Evolutionary conservation across 2,113 vertebrate species (phyloP), one percentile per base, ranked within the genome.

Genomic region (Macquaria ambigua): DNA sequence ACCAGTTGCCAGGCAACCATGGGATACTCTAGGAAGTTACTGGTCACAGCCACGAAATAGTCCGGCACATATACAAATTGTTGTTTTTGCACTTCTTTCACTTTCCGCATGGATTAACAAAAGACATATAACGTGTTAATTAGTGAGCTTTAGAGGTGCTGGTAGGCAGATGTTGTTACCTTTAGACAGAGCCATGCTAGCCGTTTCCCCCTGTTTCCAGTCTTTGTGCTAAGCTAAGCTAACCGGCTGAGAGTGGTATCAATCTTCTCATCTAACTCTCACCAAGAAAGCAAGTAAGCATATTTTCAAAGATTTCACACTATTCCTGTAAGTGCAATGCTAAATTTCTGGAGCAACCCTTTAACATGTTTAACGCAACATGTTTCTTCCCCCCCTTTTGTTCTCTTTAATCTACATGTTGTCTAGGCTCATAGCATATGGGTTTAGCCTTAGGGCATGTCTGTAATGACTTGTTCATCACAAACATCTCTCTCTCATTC

Each of bases 381-480:
- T 50, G 37, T 77, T 79, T n/a, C 52, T 59, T 48, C 41, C 15
- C 21, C 56, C 71, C 18, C 37, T 62, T 8, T 83, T 55, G 56
- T 58, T 62, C 59, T 64, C 39, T 74, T 21, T 50, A 16, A 52
- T 68, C 71, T 67, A 50, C 55, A 59, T 79, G 20, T 62, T 41
- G 66, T 74, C 28, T 59, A 1, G 69, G 53, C 59, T 79, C 0
- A 11, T n/a, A 37, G 73, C 43, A 56, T 80, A 23, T n/a, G n/a
- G n/a, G n/a, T n/a, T 79, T 72, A 73, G 74, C 92, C 66, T 86
- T 4, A 59, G 75, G 90, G 75, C 76, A 73, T 16, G 48, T 83
- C 85, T 81, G 71, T 86, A 93, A 91, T 87, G 87, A 87, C 82
- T 90, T 79, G 75, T 73, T 92, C 62, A 74, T 78, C 64, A 84